Evolutionary conservation across 2,113 vertebrate genomes (phyloP).

Genomic region (Sphyrna mokarran): DNA sequence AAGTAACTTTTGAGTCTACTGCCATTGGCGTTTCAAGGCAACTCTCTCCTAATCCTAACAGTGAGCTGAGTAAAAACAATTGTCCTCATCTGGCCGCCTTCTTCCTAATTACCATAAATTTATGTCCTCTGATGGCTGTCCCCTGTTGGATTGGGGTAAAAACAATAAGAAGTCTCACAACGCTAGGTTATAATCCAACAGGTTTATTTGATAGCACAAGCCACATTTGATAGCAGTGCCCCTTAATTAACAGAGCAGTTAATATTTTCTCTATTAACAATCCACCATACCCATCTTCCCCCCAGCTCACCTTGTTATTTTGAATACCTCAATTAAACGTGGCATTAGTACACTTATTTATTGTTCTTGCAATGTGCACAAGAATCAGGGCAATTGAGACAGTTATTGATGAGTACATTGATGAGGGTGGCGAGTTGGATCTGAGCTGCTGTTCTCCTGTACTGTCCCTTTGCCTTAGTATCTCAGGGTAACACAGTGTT

Average conservation of each 20-base stretch:
- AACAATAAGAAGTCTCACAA: too few relatives aligned
- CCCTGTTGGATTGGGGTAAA: too few relatives aligned
- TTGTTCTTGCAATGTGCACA: neutral
- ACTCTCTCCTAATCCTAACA: too few relatives aligned
- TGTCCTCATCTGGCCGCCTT: neutral
- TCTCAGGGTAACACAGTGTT: too few relatives aligned
- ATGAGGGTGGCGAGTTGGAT: neutral
- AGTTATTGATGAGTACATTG: neutral
- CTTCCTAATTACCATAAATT: neutral
- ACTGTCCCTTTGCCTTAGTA: too few relatives aligned
- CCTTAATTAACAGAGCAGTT: too few relatives aligned
- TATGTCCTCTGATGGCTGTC: neutral
- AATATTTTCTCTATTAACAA: neutral
- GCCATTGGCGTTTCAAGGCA: neutral
- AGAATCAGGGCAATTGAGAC: neutral
- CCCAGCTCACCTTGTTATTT: neutral
- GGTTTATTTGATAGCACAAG: too few relatives aligned
- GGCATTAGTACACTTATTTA: neutral
- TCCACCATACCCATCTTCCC: too few relatives aligned
- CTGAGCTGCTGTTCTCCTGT: neutral
- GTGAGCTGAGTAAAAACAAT: neutral
- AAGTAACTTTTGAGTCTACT: neutral
- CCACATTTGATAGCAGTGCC: too few relatives aligned
- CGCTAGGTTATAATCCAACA: too few relatives aligned
- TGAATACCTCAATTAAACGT: neutral